Base-by-base conservation (phyloP, 2,888 invertebrate genomes). In the Carcina quercana region DNA sequence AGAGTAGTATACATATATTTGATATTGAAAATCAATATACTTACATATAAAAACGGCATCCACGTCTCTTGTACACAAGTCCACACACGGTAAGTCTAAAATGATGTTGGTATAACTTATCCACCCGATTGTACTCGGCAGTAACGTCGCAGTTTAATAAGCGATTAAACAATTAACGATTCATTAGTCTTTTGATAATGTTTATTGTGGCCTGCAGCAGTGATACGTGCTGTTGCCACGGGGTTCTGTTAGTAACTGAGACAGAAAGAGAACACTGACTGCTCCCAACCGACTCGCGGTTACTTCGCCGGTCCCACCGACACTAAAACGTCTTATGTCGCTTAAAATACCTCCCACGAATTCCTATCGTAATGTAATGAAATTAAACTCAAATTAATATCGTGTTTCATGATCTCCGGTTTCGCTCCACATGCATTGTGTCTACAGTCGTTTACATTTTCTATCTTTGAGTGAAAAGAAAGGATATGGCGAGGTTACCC, bases 391-490 rank as follows among this genome's bases (percentile, higher is more conserved):
- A n/a, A n/a, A n/a, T n/a, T n/a, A n/a, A n/a, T 3, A 10, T 22
- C 11, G 22, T 22, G 11, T 22, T 7, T 45, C n/a, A n/a, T n/a
- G n/a, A n/a, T 25, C 26, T 44, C 43, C 43, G 47, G 54, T 53
- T 59, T 56, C 60, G 59, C 53, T 61, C 51, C 52, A 63, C 51
- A 67, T 62, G 62, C 59, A 65, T 62, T 62, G 70, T 71, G 69
- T 73, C 64, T 70, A 68, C 55, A 67, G 74, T 53, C 68, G 70
- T 74, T 62, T 62, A 68, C 72, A 74, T 76, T 76, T n/a, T 78
- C 73, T 76, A 76, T 65, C 59, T 53, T 52, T 38, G 55, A 62
- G 74, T 70, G 75, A 74, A 78, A 75, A 75, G 74, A 79, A 75
- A 76, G 75, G 78, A 78, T 66, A 70, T 59, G 55, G 54, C 5